Base-by-base conservation (phyloP, 2,113 vertebrate genomes). In the Murina feae region DNA sequence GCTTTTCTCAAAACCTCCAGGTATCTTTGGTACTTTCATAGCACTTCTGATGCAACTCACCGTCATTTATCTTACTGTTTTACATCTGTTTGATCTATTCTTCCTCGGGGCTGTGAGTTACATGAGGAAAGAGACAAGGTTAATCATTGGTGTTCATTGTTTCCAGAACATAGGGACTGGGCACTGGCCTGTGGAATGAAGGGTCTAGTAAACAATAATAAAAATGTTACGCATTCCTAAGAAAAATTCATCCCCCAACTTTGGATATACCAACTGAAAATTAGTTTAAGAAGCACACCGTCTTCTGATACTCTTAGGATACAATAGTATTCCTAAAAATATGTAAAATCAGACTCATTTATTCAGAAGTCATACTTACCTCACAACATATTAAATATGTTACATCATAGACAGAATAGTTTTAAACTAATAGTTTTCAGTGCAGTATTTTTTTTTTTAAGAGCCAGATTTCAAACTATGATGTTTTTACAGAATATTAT, bases 101-200 rank as follows among this genome's bases (percentile, higher is more conserved):
- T 74, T 89, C 78, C 12, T n/a, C 47, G 92, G 76, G 28, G 28
- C 28, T 87, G 39, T 80, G 44, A 89, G 30, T 47, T 92, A 74
- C 49, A 76, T 42, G 30, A 91, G 47, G 42, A 89, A 68, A 92
- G 39, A 66, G 51, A 83, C 2, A 65, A 76, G 18, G 35, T 80
- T 96, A 91, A 53, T 89, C 63, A 86, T 75, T 86, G 79, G 9
- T 53, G 87, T 72, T 91, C 69, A 89, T 39, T 92, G 55, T 86
- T 93, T 91, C 66, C 1, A 89, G 55, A 5, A 93, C 23, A 55
- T 0, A 86, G 83, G 28, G 63, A 49, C 42, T 86, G 20, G 66
- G 65, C 47, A 83, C 18, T 69, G 89, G 35, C 30, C 90, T 84
- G 30, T 53, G 82, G 35, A 71, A 69, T 74, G 39, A 58, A 91